Conservation (phyloP, 2,797 vertebrate genomes). For the Liparis tanakae region DNA sequence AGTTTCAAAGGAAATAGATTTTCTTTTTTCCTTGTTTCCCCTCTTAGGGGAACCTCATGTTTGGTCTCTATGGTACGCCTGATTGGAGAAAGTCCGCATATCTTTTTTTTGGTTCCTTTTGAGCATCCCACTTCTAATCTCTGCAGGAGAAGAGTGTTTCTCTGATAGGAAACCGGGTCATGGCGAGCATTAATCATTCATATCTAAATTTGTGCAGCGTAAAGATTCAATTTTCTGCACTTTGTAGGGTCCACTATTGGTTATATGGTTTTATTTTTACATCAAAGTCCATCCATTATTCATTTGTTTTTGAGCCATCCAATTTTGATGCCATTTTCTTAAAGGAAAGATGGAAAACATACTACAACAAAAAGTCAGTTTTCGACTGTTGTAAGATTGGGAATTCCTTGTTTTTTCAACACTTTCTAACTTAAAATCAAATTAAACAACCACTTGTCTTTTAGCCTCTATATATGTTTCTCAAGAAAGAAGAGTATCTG, state of each 20-base stretch:
- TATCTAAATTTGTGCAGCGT: constrained; percentile 73
- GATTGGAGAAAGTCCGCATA: constrained; percentile 36
- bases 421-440: background rate
- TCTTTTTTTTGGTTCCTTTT: constrained; percentile 24
- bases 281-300: constrained; percentile 71
- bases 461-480: background rate
- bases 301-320: constrained; percentile 60
- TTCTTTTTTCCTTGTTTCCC: constrained; percentile 18
- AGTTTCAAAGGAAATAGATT: constrained; percentile 14
- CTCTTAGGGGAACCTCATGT: constrained; percentile 22
- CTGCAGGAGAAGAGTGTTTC: constrained; percentile 56
- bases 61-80: constrained; percentile 13
- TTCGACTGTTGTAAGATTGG: background rate
- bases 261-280: constrained; percentile 79
- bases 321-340: constrained; percentile 50
- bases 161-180: constrained; percentile 66
- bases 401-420: background rate
- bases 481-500: constrained; percentile 6
- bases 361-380: background rate
- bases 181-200: constrained; percentile 74
- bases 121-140: constrained; percentile 42
- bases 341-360: constrained; percentile 12
- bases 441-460: constrained; percentile 1
- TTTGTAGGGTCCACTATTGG: constrained; percentile 67
- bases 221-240: constrained; percentile 79